Evolutionary conservation across 2,888 invertebrate genomes (phyloP), one percentile per base, ranked within the genome.

Genomic region (Thera obeliscata): DNA sequence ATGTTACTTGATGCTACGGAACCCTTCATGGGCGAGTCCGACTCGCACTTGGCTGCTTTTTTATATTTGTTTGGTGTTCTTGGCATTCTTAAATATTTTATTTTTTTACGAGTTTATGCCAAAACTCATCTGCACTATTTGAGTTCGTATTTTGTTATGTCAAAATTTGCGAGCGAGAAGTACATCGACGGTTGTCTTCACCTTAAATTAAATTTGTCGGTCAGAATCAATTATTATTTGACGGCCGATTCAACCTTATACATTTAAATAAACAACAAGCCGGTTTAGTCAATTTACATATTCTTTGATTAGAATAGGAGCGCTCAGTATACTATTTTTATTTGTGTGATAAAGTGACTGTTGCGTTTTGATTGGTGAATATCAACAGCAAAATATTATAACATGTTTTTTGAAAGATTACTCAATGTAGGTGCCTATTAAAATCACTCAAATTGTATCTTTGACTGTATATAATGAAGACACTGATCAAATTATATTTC

Each of bases 211-310:
- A 33, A 1, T 9, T 52, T 9, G n/a, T 52, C 9, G 7, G 33
- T 33, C 22, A 52, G 52, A 9, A 9, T 33, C 52, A 52, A 33
- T 57, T 0, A 11, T 33, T 9, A 12, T 8, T 49, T 36, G 2
- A 36, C 36, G n/a, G 12, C 12, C 8, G 38, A 59, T 50, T 50
- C 46, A 55, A 48, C 55, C 61, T 62, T 62, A 38, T 48, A 52
- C 9, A 36, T 62, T 62, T 7, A 48, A 56, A 38, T 52, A 55
- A 8, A 36, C 36, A 56, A 11, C 38, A 41, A 63, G 43, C 55
- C 56, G 55, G 56, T 64, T 64, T 33, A 57, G 33, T n/a, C n/a
- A 3, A 61, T 57, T 49, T 43, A 52, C 52, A 64, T 56, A 11
- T 63, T 63, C 60, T 54, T n/a, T 52, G 11, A 61, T 50, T 9